Conservation (phyloP, 37 sponge, comb jelly and placozoan species). For the Halichondria panicea region DNA sequence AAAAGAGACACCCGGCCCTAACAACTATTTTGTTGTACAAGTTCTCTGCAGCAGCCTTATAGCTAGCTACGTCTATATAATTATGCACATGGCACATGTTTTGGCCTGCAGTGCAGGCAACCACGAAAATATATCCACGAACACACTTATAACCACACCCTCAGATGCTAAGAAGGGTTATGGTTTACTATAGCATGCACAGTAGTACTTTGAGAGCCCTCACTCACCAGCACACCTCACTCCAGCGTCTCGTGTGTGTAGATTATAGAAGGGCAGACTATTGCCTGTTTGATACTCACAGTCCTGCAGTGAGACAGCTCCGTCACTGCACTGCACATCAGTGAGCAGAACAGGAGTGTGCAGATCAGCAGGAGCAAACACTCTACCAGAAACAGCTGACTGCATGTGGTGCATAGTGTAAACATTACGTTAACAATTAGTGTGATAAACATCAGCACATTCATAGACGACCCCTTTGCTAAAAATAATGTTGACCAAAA, state of each 20-base stretch:
- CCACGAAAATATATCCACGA: no score
- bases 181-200: background rate
- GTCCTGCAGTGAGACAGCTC: slow-evolving; percentile 6
- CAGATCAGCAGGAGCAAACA: background rate
- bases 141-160: no score
- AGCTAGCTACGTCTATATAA: no score
- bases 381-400: background rate
- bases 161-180: no score
- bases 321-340: slow-evolving; percentile 12
- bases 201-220: background rate
- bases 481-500: no score
- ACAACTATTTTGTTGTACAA: no score
- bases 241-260: background rate
- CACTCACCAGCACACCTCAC: slow-evolving; percentile 24
- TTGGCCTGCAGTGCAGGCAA: no score
- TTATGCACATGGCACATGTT: no score
- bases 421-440: background rate
- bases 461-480: no score
- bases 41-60: no score
- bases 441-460: no score
- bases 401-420: background rate
- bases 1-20: no score
- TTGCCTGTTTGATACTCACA: background rate
- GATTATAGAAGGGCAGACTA: background rate
- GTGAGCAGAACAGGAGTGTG: slow-evolving; percentile 3